phyloP scores from a whole-genome alignment of 2,113 vertebrate species.

The Rhea pennata region DNA sequence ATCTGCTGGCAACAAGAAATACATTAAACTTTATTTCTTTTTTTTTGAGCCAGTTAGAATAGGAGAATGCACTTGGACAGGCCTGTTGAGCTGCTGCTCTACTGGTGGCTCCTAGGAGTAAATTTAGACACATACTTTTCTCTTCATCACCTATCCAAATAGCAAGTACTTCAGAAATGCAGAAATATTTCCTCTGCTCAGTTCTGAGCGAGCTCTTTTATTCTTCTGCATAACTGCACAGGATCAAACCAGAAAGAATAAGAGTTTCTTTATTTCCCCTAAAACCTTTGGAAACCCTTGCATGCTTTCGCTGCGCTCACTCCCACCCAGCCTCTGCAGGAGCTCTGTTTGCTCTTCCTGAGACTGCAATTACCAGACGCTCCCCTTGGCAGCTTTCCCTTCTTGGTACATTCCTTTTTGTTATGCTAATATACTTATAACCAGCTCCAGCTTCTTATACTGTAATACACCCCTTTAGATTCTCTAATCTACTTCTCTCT shows the following conservation, averaged over 20 bases:
- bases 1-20: neutral
- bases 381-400: constrained; percentile 41
- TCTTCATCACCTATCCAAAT: neutral
- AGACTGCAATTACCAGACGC: constrained; percentile 10
- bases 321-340: neutral
- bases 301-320: neutral
- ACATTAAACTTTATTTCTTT: neutral
- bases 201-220: neutral
- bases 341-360: constrained; percentile 53
- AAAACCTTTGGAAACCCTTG: constrained; percentile 40
- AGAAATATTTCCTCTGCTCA: neutral
- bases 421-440: constrained; percentile 66
- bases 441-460: constrained; percentile 49
- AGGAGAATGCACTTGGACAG: neutral
- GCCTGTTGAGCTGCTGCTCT: fast-evolving
- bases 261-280: constrained; percentile 14
- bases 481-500: constrained; percentile 47
- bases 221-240: neutral
- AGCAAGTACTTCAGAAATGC: fast-evolving
- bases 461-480: constrained; percentile 35
- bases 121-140: neutral
- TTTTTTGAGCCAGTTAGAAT: fast-evolving
- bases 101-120: neutral
- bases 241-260: constrained; percentile 25
- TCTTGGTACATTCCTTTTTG: constrained; percentile 57